These are phyloP conservation scores for Rhamnusium bicolor DNA, from an alignment of 2,888 invertebrate species.

Conservation along the genomic window DNA sequence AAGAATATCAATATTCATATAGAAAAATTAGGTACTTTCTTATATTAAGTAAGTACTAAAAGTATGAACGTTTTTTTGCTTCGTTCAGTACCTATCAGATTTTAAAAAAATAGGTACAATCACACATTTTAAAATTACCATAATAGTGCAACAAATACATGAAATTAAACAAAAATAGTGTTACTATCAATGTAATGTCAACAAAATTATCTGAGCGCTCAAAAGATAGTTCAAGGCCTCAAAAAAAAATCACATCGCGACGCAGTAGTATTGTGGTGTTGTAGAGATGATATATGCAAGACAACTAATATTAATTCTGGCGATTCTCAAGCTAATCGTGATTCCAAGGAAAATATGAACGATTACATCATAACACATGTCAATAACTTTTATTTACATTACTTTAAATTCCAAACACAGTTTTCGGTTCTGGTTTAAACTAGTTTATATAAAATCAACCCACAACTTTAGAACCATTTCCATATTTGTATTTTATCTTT, in stretches of 20 bases:
- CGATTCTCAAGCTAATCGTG: not conserved
- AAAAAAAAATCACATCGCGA: not conserved
- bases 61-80: too few relatives aligned
- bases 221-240: not conserved
- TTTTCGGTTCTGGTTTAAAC: not conserved
- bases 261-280: not conserved
- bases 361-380: not conserved
- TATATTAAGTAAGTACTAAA: too few relatives aligned
- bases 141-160: too few relatives aligned
- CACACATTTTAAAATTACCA: too few relatives aligned
- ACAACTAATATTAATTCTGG: too few relatives aligned
- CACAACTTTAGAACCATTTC: not conserved
- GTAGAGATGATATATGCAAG: too few relatives aligned
- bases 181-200: too few relatives aligned
- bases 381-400: not conserved
- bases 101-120: too few relatives aligned
- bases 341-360: too few relatives aligned
- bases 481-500: not conserved
- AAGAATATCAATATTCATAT: too few relatives aligned
- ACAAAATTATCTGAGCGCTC: not conserved
- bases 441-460: not conserved
- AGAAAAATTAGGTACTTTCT: too few relatives aligned
- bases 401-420: not conserved
- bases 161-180: not conserved
- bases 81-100: too few relatives aligned